Conservation (phyloP, 2,113 vertebrate species). For the Eurystomus gularis region DNA sequence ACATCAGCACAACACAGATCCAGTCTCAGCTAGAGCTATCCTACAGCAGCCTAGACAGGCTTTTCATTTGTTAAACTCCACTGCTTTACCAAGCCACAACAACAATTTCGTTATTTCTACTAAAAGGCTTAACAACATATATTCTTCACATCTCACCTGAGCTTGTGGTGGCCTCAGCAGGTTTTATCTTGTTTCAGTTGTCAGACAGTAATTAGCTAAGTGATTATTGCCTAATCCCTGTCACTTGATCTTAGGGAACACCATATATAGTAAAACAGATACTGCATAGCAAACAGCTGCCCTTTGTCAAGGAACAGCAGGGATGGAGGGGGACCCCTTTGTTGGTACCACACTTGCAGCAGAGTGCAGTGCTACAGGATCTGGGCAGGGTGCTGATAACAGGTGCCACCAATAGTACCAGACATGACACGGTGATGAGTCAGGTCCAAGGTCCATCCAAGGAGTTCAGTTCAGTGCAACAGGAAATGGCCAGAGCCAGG, state of each 20-base stretch:
- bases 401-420: neutral
- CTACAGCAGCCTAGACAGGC: rapidly evolving
- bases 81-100: too few species aligned
- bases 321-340: too few species aligned
- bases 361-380: too few species aligned
- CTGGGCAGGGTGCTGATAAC: too few species aligned
- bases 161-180: neutral
- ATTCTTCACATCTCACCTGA: rapidly evolving
- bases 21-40: neutral
- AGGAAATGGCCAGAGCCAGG: neutral
- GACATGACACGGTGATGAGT: too few species aligned
- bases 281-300: neutral
- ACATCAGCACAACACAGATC: neutral
- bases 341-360: too few species aligned
- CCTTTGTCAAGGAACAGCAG: neutral
- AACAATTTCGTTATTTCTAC: neutral
- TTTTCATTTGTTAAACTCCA: neutral
- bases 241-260: neutral
- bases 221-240: neutral
- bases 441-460: neutral
- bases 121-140: rapidly evolving
- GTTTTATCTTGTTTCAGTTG: neutral
- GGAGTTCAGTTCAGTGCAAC: neutral
- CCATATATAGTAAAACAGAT: neutral
- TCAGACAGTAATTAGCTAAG: neutral